A percentile compares a stretch with the other conserved stretches of the same genome.
Evolutionary conservation across 2,113 vertebrate species (phyloP).

Genomic region (Athene cunicularia): DNA sequence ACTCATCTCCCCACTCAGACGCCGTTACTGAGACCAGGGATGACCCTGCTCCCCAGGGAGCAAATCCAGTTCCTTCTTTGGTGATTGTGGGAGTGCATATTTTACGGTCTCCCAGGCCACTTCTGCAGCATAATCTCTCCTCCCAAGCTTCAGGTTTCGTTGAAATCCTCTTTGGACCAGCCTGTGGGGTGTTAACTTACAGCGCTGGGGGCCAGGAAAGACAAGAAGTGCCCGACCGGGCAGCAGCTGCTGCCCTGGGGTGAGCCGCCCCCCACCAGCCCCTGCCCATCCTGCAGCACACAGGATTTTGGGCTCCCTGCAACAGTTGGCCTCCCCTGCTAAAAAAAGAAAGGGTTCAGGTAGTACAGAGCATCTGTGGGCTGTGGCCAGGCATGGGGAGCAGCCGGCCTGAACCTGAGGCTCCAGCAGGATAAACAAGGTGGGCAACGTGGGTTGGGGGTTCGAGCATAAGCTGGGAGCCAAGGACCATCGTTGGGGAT

Average conservation of each 20-base stretch:
- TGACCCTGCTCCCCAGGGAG: constrained; percentile 20
- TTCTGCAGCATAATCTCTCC: constrained; percentile 61
- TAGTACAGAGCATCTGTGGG: not conserved
- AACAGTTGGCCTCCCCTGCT: not conserved
- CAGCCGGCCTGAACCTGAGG: not conserved
- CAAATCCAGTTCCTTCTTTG: constrained; percentile 66
- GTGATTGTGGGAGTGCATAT: constrained; percentile 33
- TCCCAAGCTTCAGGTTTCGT: constrained; percentile 57
- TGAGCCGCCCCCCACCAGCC: not conserved
- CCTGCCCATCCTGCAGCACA: not conserved
- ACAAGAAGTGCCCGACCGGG: constrained; percentile 37
- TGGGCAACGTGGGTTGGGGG: fast-evolving
- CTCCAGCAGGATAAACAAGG: not conserved
- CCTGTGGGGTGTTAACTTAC: constrained; percentile 61
- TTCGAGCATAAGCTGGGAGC: not conserved
- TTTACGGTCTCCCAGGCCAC: constrained; percentile 38
- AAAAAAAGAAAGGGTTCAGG: not conserved
- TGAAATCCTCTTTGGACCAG: constrained; percentile 56
- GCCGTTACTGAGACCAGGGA: not conserved
- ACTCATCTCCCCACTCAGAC: not conserved
- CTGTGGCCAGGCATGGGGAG: not conserved
- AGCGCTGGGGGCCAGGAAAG: constrained; percentile 48
- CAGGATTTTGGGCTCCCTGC: not conserved
- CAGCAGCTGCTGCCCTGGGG: constrained; percentile 32
- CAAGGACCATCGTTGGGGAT: not conserved